These are phyloP conservation scores for Cyprinodon variegatus DNA, from an alignment of 2,113 vertebrate species.

Conservation along the genomic window DNA sequence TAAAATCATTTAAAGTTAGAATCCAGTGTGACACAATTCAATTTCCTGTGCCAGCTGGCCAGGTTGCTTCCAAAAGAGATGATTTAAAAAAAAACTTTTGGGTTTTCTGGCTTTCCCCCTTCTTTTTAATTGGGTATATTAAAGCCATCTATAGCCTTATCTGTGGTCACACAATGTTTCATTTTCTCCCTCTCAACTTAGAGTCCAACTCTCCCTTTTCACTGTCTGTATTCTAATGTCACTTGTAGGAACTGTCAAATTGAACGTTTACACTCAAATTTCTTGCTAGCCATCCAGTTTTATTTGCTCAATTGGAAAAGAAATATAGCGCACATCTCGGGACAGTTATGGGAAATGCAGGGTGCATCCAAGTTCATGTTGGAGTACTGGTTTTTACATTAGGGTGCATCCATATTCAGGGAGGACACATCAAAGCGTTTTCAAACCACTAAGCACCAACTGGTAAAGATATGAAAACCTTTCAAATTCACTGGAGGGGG, in stretches of 20 bases:
- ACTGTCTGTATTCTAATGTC: constrained; percentile 53
- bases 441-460: background rate
- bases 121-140: constrained; percentile 73
- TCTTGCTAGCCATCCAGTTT: constrained; percentile 50
- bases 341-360: constrained; percentile 54
- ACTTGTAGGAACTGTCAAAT: constrained; percentile 69
- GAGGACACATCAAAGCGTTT: background rate
- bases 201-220: constrained; percentile 28
- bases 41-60: constrained; percentile 65
- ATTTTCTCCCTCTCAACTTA: constrained; percentile 68
- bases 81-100: constrained; percentile 72
- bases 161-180: constrained; percentile 80
- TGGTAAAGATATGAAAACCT: background rate
- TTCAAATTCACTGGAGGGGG: background rate
- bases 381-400: background rate
- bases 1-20: constrained; percentile 15
- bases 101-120: constrained; percentile 75
- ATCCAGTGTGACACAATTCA: constrained; percentile 55
- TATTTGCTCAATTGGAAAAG: constrained; percentile 31
- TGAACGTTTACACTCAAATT: constrained; percentile 67
- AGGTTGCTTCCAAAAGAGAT: constrained; percentile 73
- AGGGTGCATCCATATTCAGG: background rate
- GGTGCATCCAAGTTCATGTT: constrained; percentile 28
- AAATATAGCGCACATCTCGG: constrained; percentile 26
- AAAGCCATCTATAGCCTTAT: constrained; percentile 70